Evolutionary conservation across 2,113 vertebrate genomes (phyloP), one percentile per base, ranked within the genome.

Genomic region (Columba livia): DNA sequence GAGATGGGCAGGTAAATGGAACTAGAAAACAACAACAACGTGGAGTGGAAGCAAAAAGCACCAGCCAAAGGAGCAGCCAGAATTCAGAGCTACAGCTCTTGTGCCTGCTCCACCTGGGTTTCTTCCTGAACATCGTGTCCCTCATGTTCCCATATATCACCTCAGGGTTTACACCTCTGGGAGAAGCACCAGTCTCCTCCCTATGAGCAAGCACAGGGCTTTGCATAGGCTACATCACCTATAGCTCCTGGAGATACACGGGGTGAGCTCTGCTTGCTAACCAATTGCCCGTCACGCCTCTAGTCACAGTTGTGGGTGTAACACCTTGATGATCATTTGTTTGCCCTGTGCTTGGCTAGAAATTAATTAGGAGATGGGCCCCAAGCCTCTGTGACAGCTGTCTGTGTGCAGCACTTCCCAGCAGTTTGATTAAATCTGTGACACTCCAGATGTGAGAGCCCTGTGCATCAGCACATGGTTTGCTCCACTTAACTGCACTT

Each of bases 371-470:
- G 87, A 94, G 96, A 84, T 79, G 81, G 78, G 72, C 83, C 90
- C 44, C 73, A 79, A 94, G 85, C 92, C 90, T 83, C 86, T 72
- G 95, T 75, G 94, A 96, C 97, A 97, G 97, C 97, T 97, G 97
- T 91, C 96, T 87, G 91, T 6, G 9, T 70, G 58, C 8, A 60
- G 94, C 94, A 96, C 93, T 96, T 97, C 92, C 94, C 95, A 95
- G 95, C 94, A 93, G 75, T 96, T 97, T 95, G 94, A 97, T 96
- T 97, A 97, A 96, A 97, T 97, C 94, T 86, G 94, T 17, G 12
- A 91, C 94, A 89, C 94, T 97, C 94, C 96, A 97, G 97, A 97
- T 97, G 96, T 89, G 96, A 97, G 86, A 40, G 18, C 93, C 88
- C 90, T 69, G 51, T 47, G 85, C 86, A 71, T 74, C 2, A 1